phyloP scores from a whole-genome alignment of 30 jellyfish, hydroid and myxozoan genomes.

The Pseudorhiza aurosa region DNA sequence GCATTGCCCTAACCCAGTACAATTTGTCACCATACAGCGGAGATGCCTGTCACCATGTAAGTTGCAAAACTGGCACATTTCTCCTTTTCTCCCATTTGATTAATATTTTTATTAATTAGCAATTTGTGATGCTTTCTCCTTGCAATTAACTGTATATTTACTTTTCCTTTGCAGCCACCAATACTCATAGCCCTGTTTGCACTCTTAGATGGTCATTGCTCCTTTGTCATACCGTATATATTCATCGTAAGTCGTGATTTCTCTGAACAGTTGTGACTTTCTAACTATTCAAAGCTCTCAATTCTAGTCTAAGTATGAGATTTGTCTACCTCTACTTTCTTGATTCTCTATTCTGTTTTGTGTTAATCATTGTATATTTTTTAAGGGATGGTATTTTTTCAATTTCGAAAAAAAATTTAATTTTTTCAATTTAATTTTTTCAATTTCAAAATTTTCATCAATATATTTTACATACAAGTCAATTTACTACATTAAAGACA shows the following conservation, averaged over 20 bases:
- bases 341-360: no score
- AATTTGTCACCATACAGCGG: constrained; percentile 83
- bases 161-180: constrained; percentile 64
- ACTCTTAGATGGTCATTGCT: background rate
- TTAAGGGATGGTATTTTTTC: no score
- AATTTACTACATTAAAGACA: no score
- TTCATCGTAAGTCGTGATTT: constrained; percentile 26
- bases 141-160: background rate
- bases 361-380: no score
- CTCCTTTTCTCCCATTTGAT: background rate
- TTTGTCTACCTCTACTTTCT: no score
- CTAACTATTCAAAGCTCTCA: no score
- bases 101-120: background rate
- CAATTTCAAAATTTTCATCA: no score
- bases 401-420: no score
- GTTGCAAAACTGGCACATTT: background rate
- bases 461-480: no score
- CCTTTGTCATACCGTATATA: constrained; percentile 5
- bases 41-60: constrained; percentile 91
- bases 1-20: constrained; percentile 64
- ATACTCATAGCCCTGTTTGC: constrained; percentile 38
- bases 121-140: background rate
- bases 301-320: no score
- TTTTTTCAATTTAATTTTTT: no score
- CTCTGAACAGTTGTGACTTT: no score